Percentiles rank a stretch among this genome's conserved stretches.
phyloP scores from a whole-genome alignment of 2,797 vertebrate genomes.

The Melanotaenia nigrans region DNA sequence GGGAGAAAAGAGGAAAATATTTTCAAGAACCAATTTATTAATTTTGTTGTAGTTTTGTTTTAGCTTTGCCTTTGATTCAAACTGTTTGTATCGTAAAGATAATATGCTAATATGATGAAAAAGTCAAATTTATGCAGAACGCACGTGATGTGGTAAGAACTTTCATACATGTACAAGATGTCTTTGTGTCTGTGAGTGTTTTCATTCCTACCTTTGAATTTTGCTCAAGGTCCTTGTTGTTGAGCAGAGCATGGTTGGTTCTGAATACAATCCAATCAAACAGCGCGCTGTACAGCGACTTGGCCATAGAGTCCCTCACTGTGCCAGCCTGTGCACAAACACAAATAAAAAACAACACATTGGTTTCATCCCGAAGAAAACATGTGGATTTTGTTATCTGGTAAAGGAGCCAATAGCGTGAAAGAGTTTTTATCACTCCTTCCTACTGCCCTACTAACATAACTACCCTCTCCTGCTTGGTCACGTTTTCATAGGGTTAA shows the following conservation, averaged over 20 bases:
- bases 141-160: no score
- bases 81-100: not conserved
- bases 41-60: not conserved
- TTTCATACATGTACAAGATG: not conserved
- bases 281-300: slow-evolving; percentile 94
- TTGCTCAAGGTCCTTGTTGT: slow-evolving; percentile 94
- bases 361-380: slow-evolving; percentile 34
- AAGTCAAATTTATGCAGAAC: not conserved
- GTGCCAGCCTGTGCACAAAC: slow-evolving; percentile 86
- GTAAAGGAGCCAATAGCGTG: slow-evolving; percentile 20
- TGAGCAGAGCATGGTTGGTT: slow-evolving; percentile 96
- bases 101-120: not conserved
- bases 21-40: no score
- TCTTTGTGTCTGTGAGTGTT: not conserved
- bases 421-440: slow-evolving; percentile 20
- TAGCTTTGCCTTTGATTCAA: not conserved
- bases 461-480: not conserved
- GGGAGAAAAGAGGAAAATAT: no score
- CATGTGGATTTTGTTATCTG: slow-evolving; percentile 25
- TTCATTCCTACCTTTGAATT: slow-evolving; percentile 85
- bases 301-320: slow-evolving; percentile 97
- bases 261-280: slow-evolving; percentile 99
- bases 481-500: not conserved
- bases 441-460: not conserved
- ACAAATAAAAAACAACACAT: slow-evolving; percentile 70